Percentiles rank a stretch among this genome's conserved stretches.
Evolutionary conservation across 2,113 vertebrate genomes (phyloP).

Genomic region (Ptyas mucosa): DNA sequence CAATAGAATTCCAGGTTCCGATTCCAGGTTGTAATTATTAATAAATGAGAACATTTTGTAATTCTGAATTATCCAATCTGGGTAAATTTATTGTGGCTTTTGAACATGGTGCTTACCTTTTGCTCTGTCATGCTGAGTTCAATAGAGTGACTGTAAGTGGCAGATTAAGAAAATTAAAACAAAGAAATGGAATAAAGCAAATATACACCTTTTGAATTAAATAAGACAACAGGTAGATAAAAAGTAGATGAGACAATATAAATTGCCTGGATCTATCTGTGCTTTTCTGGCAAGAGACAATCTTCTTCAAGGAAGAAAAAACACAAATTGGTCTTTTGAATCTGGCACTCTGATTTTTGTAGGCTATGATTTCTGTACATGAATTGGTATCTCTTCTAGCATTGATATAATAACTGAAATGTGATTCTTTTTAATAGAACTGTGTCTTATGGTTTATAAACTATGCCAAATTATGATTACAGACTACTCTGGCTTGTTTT

Average conservation of each 20-base stretch:
- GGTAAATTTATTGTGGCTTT: neutral
- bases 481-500: neutral
- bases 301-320: neutral
- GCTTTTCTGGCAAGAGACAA: neutral
- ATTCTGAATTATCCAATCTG: neutral
- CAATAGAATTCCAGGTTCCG: neutral
- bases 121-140: neutral
- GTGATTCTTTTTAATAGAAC: neutral
- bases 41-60: neutral
- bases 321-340: neutral
- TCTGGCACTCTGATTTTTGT: neutral
- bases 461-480: neutral
- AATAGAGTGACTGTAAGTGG: neutral
- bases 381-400: neutral
- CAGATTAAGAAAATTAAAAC: neutral
- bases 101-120: neutral
- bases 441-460: neutral
- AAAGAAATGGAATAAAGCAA: neutral
- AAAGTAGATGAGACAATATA: neutral
- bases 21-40: neutral
- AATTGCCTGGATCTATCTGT: neutral
- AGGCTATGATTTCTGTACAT: neutral
- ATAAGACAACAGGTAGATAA: neutral
- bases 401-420: neutral
- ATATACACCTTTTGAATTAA: neutral